Evolutionary conservation across 2,113 vertebrate species (phyloP).

Genomic region (Centropus bengalensis): DNA sequence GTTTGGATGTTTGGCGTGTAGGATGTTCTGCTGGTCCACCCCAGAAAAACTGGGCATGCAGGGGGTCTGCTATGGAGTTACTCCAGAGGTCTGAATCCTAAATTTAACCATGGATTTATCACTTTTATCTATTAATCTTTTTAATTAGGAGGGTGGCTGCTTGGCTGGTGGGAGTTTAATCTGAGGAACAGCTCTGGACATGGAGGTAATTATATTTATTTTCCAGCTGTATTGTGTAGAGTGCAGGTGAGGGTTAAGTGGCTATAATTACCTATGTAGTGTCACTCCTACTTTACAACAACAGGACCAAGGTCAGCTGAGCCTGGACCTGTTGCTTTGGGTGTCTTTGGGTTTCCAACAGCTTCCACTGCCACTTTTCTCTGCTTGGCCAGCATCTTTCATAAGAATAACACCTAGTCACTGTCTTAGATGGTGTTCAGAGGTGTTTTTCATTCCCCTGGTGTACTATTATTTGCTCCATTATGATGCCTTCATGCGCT

Average conservation of each 20-base stretch:
- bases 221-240: slow-evolving; percentile 9
- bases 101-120: not conserved
- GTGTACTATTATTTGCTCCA: not conserved
- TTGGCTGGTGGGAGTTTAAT: slow-evolving; percentile 10
- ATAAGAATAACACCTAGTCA: not conserved
- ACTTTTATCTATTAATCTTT: slow-evolving; percentile 11
- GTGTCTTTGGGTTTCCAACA: not conserved
- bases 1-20: not conserved
- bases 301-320: not conserved
- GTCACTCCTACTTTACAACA: not conserved
- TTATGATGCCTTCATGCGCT: not conserved
- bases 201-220: slow-evolving; percentile 34
- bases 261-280: not conserved
- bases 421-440: not conserved
- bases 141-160: not conserved
- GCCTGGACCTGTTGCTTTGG: not conserved
- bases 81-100: not conserved
- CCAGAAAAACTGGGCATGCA: not conserved
- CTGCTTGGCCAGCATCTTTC: not conserved
- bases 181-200: not conserved
- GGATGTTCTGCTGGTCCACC: not conserved
- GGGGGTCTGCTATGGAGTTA: not conserved
- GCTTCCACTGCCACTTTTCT: not conserved
- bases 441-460: not conserved
- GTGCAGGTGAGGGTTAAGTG: slow-evolving; percentile 47